These are phyloP conservation scores for Anorthoa munda DNA, from an alignment of 2,888 invertebrate genomes.

Conservation along the genomic window DNA sequence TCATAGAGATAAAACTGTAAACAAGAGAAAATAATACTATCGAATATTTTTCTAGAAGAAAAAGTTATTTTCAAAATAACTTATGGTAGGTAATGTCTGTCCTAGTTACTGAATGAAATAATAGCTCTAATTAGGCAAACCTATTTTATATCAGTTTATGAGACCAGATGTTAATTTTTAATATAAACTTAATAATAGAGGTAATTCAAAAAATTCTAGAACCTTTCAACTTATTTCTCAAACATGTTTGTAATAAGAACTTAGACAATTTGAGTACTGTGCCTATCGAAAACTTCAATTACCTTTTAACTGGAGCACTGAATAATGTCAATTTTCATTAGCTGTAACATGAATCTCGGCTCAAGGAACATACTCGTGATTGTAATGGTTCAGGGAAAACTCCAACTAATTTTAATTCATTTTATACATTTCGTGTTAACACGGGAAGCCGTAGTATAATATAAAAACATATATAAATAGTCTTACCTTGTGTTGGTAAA, in stretches of 20 bases:
- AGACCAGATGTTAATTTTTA: background rate
- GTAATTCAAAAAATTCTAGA: conserved; percentile 3
- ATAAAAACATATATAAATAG: conserved; percentile 37
- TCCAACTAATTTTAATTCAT: conserved; percentile 17
- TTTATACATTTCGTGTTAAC: conserved; percentile 19
- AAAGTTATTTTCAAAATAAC: background rate
- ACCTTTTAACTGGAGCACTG: conserved; percentile 35
- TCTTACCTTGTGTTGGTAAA: conserved; percentile 76
- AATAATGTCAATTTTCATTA: conserved; percentile 64
- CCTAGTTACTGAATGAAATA: background rate
- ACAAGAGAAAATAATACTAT: background rate
- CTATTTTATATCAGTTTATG: background rate
- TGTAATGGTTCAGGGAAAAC: background rate
- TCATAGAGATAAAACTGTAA: conserved; percentile 31
- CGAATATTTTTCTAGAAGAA: conserved; percentile 5
- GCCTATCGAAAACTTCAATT: conserved; percentile 28
- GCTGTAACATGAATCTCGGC: conserved; percentile 43
- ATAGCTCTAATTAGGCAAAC: background rate
- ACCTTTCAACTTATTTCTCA: conserved; percentile 20
- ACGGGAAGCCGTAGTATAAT: conserved; percentile 53
- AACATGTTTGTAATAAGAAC: background rate
- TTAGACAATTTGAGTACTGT: background rate
- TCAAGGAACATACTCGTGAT: conserved; percentile 14
- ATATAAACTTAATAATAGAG: conserved; percentile 4
- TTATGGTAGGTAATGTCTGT: background rate